These are phyloP conservation scores for Hydropotes inermis DNA, from an alignment of 2,113 vertebrate genomes.

Conservation along the genomic window DNA sequence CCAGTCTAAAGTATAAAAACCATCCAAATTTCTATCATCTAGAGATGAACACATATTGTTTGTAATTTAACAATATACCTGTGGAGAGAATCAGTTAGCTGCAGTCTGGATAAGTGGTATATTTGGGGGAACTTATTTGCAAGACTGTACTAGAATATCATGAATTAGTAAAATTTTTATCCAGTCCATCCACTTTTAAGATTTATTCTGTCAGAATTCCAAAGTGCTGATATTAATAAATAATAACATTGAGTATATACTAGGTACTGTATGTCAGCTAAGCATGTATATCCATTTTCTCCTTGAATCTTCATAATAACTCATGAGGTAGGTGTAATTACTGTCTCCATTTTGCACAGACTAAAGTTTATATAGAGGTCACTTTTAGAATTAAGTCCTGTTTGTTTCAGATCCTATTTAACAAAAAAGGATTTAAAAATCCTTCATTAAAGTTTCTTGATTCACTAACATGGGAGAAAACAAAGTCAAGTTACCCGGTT, in stretches of 20 bases:
- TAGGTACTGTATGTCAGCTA: slow-evolving; percentile 8
- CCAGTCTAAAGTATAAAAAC: slow-evolving; percentile 23
- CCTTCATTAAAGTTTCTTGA: background rate
- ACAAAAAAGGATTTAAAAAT: background rate
- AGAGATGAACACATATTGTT: slow-evolving; percentile 21
- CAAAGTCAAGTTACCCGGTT: slow-evolving; percentile 12
- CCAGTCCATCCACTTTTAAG: background rate
- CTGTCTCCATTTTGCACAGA: slow-evolving; percentile 7
- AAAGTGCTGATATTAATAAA: slow-evolving; percentile 1
- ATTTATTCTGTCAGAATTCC: slow-evolving; percentile 19
- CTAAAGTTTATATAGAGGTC: background rate
- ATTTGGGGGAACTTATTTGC: slow-evolving; percentile 17
- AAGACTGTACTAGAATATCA: background rate
- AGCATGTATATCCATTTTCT: slow-evolving; percentile 8
- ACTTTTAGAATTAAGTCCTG: slow-evolving; percentile 21
- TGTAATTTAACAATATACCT: slow-evolving; percentile 30
- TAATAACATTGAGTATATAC: background rate
- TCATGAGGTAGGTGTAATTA: background rate
- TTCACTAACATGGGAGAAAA: slow-evolving; percentile 16
- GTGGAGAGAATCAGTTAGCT: background rate
- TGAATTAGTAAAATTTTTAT: slow-evolving; percentile 12
- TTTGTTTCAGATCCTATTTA: slow-evolving; percentile 47
- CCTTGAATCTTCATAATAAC: slow-evolving; percentile 8
- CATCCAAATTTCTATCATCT: slow-evolving; percentile 3
- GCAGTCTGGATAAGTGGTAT: background rate